Conservation (phyloP, 2,113 vertebrate genomes). For the Cebus imitator region DNA sequence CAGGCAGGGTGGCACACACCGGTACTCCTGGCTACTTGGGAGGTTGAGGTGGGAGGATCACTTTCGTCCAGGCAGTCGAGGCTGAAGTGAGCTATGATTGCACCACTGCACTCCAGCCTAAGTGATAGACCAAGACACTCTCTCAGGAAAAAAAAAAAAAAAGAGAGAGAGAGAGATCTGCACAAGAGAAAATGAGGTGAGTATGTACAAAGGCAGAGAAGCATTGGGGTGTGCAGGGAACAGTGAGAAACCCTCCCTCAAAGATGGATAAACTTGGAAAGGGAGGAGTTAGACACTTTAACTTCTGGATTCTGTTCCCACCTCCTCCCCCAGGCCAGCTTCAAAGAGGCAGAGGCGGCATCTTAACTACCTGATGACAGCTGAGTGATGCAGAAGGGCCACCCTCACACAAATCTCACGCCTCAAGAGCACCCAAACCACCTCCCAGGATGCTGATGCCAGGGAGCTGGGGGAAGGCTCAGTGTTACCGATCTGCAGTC, state of each 20-base stretch:
- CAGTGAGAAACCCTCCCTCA: not conserved
- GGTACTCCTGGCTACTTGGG: no score
- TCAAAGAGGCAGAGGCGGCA: not conserved
- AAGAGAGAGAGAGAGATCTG: not conserved
- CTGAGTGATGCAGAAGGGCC: not conserved
- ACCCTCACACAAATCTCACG: not conserved
- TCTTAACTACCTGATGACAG: slow-evolving; percentile 1
- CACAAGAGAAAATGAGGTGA: not conserved
- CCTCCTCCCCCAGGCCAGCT: not conserved
- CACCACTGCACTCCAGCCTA: no score
- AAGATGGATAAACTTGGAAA: not conserved
- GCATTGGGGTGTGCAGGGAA: not conserved
- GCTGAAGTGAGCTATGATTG: no score
- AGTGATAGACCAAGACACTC: no score
- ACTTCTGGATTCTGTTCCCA: slow-evolving; percentile 9
- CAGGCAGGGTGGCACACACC: no score
- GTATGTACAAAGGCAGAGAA: not conserved
- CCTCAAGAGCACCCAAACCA: not conserved
- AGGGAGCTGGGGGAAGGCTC: accelerated
- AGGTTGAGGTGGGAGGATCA: no score
- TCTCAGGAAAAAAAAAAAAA: no score
- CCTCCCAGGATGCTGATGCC: not conserved
- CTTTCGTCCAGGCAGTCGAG: no score
- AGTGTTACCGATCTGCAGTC: not conserved
- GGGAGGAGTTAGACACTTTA: not conserved